These are phyloP conservation scores for Pseudanteris insignis DNA, from an alignment of 2,888 invertebrate genomes.

Conservation along the genomic window DNA sequence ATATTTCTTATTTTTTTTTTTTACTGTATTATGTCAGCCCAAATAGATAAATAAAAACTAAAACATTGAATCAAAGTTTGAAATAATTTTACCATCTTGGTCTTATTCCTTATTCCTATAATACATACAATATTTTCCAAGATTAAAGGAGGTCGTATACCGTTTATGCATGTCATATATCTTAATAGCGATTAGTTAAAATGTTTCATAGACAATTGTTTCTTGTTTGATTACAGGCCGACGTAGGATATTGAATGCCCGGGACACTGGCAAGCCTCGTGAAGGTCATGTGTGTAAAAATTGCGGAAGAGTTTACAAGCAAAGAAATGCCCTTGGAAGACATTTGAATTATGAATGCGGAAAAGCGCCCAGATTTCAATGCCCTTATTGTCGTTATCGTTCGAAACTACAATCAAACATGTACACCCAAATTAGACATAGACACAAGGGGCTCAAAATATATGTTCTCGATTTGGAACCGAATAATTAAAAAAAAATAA, in stretches of 20 bases:
- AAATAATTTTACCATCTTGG: too few species aligned
- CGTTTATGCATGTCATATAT: too few species aligned
- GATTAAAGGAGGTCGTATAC: too few species aligned
- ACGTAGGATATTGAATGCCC: too few species aligned
- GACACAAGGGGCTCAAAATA: conserved; percentile 50
- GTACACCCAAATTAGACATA: conserved; percentile 55
- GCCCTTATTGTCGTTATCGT: conserved; percentile 56
- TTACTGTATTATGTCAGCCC: too few species aligned
- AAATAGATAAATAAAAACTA: too few species aligned
- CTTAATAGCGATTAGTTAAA: too few species aligned
- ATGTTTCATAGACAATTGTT: conserved; percentile 39
- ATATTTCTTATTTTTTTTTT: too few species aligned
- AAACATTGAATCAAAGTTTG: too few species aligned
- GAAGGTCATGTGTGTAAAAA: conserved; percentile 47
- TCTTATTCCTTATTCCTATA: too few species aligned
- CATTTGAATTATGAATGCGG: conserved; percentile 63
- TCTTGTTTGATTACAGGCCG: conserved; percentile 52
- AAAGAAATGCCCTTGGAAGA: conserved; percentile 52
- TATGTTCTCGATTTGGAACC: conserved; percentile 52
- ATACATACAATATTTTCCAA: too few species aligned
- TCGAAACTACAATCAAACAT: conserved; percentile 55
- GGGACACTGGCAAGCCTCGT: neutral
- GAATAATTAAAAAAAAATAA: conserved; percentile 13
- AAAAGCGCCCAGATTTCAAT: conserved; percentile 58
- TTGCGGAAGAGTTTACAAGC: conserved; percentile 56